Percentiles rank a stretch among this genome's conserved stretches.
phyloP scores from a whole-genome alignment of 2,113 vertebrate species.

The Nibea albiflora region DNA sequence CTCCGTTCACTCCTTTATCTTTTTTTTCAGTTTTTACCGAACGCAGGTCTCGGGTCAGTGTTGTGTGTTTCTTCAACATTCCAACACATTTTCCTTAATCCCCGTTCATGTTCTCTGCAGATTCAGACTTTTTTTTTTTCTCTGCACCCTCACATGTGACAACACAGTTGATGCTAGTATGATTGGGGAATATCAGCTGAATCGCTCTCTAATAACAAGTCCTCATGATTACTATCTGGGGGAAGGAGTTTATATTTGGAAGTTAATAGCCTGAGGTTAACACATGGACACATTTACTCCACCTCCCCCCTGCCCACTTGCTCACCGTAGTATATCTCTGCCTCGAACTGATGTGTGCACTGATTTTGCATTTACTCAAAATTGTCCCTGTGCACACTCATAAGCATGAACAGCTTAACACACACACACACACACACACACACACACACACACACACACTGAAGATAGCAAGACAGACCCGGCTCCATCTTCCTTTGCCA shows the following conservation, averaged over 20 bases:
- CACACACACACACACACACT: conserved; percentile 33
- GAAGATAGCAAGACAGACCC: conserved; percentile 49
- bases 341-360: conserved; percentile 67
- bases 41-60: not conserved
- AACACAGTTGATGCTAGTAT: conserved; percentile 29
- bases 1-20: not conserved
- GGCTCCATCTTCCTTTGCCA: conserved; percentile 62
- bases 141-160: conserved; percentile 14
- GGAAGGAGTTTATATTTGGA: conserved; percentile 68
- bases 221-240: conserved; percentile 62
- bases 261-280: conserved; percentile 77
- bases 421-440: conserved; percentile 41
- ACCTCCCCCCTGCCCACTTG: conserved; percentile 6
- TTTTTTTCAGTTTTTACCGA: conserved; percentile 1
- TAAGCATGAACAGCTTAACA: conserved; percentile 17
- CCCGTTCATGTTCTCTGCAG: not conserved
- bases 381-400: conserved; percentile 22
- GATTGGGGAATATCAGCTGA: conserved; percentile 40
- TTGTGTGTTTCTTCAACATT: not conserved
- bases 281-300: conserved; percentile 52
- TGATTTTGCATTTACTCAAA: conserved; percentile 73
- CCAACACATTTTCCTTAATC: not conserved
- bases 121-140: not conserved
- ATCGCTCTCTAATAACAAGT: conserved; percentile 45
- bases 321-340: conserved; percentile 55